Base-by-base conservation (phyloP, 2,113 vertebrate genomes). In the Lamprologus lemairii region DNA sequence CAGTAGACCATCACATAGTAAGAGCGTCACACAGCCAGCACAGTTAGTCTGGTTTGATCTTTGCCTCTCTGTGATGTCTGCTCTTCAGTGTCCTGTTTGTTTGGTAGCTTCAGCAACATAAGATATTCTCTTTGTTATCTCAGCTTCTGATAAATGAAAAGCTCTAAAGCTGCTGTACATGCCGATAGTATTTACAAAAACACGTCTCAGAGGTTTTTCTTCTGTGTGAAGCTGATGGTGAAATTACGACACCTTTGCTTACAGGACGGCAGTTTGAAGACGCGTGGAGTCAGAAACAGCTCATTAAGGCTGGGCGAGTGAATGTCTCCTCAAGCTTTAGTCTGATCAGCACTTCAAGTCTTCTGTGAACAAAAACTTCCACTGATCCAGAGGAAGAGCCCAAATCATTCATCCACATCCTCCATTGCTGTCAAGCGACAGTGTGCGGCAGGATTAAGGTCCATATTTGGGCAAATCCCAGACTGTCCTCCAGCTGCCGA, bases 1-100 rank as follows among this genome's bases (percentile, higher is more conserved):
- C 95, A 96, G 93, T 95, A 95, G 95, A 93, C 91, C 91, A 95
- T 95, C 95, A 96, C 95, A 94, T 89, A 84, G 83, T 89, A 65
- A 86, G 86, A 94, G 85, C 49, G 87, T 88, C 88, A 85, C 17
- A 65, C 40, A 86, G 81, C 84, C 79, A 89, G 63, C 47, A n/a
- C 78, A 85, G 82, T 51, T 47, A 40, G 55, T 84, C 87, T 84
- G 84, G 51, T 21, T n/a, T 86, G 79, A 84, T 71, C 47, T 31
- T 57, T 68, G 51, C 55, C 68, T 88, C 91, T 92, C 81, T 91
- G 84, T 93, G 80, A 81, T 84, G 80, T 88, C 87, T 51, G 68
- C 37, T 87, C 45, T 85, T 90, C 78, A 75, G 55, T 37, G 51
- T 81, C 80, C 68, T 63, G 63, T 75, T 16, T 73, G 53, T 82